A percentile compares a stretch with the other conserved stretches of the same genome.
Evolutionary conservation across 2,797 vertebrate species (phyloP).

Genomic region (Erithacus rubecula): DNA sequence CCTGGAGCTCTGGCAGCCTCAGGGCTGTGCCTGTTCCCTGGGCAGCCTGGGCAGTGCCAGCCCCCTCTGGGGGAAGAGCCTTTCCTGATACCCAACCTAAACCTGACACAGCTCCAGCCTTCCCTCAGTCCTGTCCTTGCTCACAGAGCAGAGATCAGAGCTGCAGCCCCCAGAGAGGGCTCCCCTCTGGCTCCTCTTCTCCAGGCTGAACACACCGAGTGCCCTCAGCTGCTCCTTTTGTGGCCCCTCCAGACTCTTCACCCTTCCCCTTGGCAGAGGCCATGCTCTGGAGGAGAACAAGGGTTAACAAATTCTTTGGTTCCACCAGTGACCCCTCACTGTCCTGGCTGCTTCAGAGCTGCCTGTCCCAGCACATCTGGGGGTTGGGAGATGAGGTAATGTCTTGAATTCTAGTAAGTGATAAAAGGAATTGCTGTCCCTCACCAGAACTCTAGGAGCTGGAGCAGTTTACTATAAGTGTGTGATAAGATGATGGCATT

Average conservation of each 20-base stretch:
- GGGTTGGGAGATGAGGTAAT: background rate
- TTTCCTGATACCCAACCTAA: background rate
- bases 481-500: rapidly evolving
- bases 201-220: background rate
- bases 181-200: background rate
- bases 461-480: background rate
- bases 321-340: background rate
- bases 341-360: background rate
- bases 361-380: background rate
- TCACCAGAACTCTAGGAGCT: background rate
- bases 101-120: background rate
- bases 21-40: rapidly evolving
- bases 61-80: background rate
- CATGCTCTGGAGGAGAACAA: rapidly evolving
- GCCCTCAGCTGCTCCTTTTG: background rate
- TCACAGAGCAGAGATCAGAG: background rate
- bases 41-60: background rate
- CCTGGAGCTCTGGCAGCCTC: background rate
- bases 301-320: background rate
- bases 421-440: background rate
- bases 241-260: background rate
- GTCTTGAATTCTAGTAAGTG: background rate
- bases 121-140: background rate
- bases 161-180: background rate
- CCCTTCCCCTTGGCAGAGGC: background rate